Percentiles rank a stretch among this genome's conserved stretches.
These are phyloP conservation scores for Cynaeus angustus DNA, from an alignment of 2,888 invertebrate genomes.

Conservation along the genomic window DNA sequence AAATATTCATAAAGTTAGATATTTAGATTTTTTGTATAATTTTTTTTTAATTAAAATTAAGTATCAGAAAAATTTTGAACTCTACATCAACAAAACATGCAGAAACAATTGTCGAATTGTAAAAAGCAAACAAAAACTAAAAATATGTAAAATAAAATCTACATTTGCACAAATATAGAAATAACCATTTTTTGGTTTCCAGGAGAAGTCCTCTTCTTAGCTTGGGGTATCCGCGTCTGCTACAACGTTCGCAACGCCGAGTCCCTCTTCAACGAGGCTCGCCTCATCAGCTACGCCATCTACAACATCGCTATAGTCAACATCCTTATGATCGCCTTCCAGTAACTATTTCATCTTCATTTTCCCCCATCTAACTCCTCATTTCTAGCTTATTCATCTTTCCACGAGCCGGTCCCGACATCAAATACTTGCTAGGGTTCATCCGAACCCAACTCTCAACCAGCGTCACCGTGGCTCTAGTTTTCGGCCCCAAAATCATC, in stretches of 20 bases:
- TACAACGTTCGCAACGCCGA: conserved; percentile 93
- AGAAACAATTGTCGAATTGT: no score
- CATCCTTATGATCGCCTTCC: conserved; percentile 92
- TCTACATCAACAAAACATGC: no score
- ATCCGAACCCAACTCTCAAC: conserved; percentile 94
- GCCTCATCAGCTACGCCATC: conserved; percentile 93
- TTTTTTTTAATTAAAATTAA: no score
- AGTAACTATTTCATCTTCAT: conserved; percentile 79
- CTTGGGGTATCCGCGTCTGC: conserved; percentile 90
- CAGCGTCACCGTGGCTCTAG: conserved; percentile 87
- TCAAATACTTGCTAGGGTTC: conserved; percentile 93
- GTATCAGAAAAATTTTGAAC: no score
- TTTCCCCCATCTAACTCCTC: neutral
- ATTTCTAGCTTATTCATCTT: conserved; percentile 86
- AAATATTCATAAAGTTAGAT: no score
- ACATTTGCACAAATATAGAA: no score
- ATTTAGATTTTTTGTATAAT: no score
- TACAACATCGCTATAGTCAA: conserved; percentile 96
- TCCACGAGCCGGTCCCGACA: conserved; percentile 91
- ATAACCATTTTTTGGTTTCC: conserved; percentile 62
- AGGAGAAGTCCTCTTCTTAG: conserved; percentile 86
- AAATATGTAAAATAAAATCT: no score
- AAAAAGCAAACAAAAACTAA: no score
- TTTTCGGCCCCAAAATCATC: conserved; percentile 87
- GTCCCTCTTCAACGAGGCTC: conserved; percentile 93